Conservation (phyloP, 1,140 invertebrate species). For the Paraescarpia echinospica region DNA sequence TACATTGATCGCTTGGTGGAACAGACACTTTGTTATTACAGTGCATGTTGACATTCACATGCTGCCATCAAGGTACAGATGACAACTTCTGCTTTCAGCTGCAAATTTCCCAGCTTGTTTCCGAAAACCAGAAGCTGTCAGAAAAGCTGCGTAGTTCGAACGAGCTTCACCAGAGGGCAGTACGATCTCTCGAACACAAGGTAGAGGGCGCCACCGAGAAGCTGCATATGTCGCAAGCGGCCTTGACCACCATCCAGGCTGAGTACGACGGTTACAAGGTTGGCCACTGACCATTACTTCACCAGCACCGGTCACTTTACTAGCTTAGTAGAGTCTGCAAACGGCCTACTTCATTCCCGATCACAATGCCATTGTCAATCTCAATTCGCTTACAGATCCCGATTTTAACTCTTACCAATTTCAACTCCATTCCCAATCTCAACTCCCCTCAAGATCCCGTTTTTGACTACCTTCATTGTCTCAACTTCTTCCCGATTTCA, state of each 20-base stretch:
- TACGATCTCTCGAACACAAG: slow-evolving; percentile 50
- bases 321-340: no score
- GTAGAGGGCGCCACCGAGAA: slow-evolving; percentile 50
- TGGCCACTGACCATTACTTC: not conserved
- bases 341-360: no score
- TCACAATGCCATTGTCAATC: no score
- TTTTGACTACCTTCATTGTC: no score
- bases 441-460: no score
- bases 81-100: slow-evolving; percentile 39
- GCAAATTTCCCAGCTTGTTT: slow-evolving; percentile 49
- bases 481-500: no score
- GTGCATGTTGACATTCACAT: not conserved
- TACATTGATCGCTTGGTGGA: no score
- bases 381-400: no score
- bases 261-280: slow-evolving; percentile 61
- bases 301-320: no score
- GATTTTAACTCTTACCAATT: no score
- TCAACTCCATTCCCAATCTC: no score
- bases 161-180: slow-evolving; percentile 50
- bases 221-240: slow-evolving; percentile 46
- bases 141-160: slow-evolving; percentile 47
- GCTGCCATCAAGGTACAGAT: not conserved
- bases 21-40: not conserved
- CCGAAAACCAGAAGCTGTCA: slow-evolving; percentile 52
- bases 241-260: slow-evolving; percentile 50